Evolutionary conservation across 2,797 vertebrate species (phyloP), one percentile per base, ranked within the genome.

Genomic region (Protonibea diacanthus): DNA sequence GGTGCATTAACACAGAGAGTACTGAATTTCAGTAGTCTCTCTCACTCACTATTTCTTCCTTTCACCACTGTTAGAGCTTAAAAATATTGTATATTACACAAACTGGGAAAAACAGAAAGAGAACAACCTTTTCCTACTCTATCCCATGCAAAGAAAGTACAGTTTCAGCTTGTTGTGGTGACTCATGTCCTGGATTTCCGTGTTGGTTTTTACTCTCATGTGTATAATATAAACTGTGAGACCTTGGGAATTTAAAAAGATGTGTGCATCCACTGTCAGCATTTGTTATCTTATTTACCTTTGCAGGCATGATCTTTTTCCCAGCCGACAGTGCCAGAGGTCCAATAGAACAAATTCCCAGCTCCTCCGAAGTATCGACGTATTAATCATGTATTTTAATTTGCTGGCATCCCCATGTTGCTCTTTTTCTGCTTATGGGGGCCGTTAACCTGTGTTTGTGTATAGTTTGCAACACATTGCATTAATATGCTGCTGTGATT

Each of bases 311-410:
- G 67, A 62, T 82, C 0, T 61, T 78, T 58, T 62, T 57, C 71
- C 51, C 71, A 51, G 55, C 80, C 17, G 8, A 74, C 79, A 55
- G 44, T 75, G 66, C 83, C 88, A 85, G 74, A 84, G 84, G 87
- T 88, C 88, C 85, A 84, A 69, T 80, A 80, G 40, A 85, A 65
- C 76, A 78, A 85, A 89, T 79, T 88, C 86, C 88, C 88, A 83
- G 77, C 62, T 81, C 80, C 89, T 83, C 87, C 44, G 3, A 83
- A 90, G 89, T 83, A 81, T 84, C 68, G 14, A 63, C 55, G 45
- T 89, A 93, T 93, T 91, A 93, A 93, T 93, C 90, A 86, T 69
- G 84, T 76, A 83, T 92, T 91, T 92, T 92, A 88, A 94, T 94
- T 92, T 90, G 76, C 85, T 62, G 11, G 58, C 58, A 14, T 83